Base-by-base conservation (phyloP, 2,113 vertebrate species). In the Eclectus roratus region DNA sequence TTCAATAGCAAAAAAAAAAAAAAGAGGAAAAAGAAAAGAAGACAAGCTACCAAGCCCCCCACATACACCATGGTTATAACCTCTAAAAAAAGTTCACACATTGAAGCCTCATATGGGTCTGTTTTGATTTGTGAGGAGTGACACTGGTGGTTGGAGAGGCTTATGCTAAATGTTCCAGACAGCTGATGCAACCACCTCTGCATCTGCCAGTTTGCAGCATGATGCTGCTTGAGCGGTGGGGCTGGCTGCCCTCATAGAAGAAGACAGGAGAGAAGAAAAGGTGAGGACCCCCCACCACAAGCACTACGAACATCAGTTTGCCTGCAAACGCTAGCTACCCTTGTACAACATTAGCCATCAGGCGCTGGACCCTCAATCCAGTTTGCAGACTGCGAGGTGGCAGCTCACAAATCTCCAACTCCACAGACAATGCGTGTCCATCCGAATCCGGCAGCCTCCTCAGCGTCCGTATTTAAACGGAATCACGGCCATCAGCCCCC, bases 81-180 rank as follows among this genome's bases (percentile, higher is more conserved):
- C 91, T 84, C 88, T 85, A 73, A 83, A 85, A 92, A 94, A 97
- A 98, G 96, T 97, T 97, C 92, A 91, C 83, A 87, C 77, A n/a
- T 19, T 73, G 81, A 89, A 96, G 84, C 89, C 92, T 87, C 81
- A 92, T 91, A 95, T 85, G 95, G 94, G 89, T 96, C 94, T 97
- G 96, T 91, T 97, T 91, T 97, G 96, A 95, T 95, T 84, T 96
- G 84, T 31, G 90, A 94, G 68, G 89, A 95, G 70, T 85, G 91
- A 94, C 80, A 92, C n/a, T 47, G 93, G 91, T 92, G 91, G 81
- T 74, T 93, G 78, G 91, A 94, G 95, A 89, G 84, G 84, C 79
- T 97, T 93, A 89, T 83, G 93, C 94, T 95, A 92, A 93, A 76
- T 94, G 81, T 96, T 93, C 79, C 96, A 95, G 92, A 87, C 85